Evolutionary conservation across 2,888 invertebrate genomes (phyloP).

Genomic region (Phlogophora meticulosa): DNA sequence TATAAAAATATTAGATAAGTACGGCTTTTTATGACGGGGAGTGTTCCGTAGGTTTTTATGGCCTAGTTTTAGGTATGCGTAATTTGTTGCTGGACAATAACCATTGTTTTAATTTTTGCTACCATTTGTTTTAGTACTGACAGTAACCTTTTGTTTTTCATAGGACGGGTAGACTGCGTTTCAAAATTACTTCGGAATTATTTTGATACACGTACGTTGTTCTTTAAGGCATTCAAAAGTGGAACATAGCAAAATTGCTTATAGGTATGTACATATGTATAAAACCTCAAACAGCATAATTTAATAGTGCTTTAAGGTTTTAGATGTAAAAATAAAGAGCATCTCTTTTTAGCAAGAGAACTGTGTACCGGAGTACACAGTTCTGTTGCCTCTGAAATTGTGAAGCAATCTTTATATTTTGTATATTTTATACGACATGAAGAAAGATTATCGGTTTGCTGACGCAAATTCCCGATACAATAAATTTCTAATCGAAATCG

Average conservation of each 20-base stretch:
- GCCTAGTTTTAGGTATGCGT: background rate
- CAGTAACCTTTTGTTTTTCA: background rate
- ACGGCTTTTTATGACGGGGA: constrained; percentile 19
- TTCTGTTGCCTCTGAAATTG: too few species aligned
- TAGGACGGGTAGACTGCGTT: background rate
- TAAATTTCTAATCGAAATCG: constrained; percentile 31
- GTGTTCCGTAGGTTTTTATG: constrained; percentile 30
- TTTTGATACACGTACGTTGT: too few species aligned
- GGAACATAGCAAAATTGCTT: background rate
- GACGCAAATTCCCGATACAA: constrained; percentile 31
- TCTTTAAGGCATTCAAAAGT: background rate
- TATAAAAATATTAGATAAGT: constrained; percentile 33
- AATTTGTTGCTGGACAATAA: constrained; percentile 1
- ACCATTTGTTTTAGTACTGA: background rate
- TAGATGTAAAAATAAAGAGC: background rate
- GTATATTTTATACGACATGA: too few species aligned
- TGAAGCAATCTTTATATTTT: too few species aligned
- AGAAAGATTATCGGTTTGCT: background rate
- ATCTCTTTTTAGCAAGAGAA: too few species aligned
- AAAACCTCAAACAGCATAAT: background rate
- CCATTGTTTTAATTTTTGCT: background rate
- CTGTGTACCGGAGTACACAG: background rate
- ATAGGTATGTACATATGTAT: background rate
- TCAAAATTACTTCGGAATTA: background rate
- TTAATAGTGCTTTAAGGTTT: background rate